Evolutionary conservation across 2,888 invertebrate species (phyloP).

Genomic region (Plutella xylostella): DNA sequence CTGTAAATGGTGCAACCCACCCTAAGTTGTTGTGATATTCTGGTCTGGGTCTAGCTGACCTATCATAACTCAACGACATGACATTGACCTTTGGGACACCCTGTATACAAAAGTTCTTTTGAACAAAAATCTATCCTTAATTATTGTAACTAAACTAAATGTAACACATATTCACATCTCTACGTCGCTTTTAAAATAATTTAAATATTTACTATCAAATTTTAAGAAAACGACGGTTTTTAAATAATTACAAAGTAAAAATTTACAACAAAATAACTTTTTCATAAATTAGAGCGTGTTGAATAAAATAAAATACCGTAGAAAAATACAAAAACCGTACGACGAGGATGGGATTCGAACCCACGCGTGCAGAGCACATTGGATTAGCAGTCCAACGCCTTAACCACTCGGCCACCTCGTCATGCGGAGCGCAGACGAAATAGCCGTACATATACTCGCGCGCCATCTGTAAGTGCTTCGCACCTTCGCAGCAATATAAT

Average conservation of each 20-base stretch:
- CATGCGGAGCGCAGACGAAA: conserved; percentile 27
- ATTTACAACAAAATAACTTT: not conserved
- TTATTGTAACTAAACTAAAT: too few species aligned
- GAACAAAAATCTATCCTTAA: too few species aligned
- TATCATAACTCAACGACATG: too few species aligned
- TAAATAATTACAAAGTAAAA: not conserved
- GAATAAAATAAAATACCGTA: not conserved
- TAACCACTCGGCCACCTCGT: conserved; percentile 90
- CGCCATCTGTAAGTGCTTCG: too few species aligned
- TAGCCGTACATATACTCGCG: not conserved
- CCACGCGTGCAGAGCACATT: conserved; percentile 88
- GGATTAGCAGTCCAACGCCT: conserved; percentile 90
- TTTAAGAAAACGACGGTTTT: not conserved
- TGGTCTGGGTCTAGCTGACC: too few species aligned
- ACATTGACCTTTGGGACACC: too few species aligned
- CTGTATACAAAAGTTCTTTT: too few species aligned
- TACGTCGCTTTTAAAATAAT: too few species aligned
- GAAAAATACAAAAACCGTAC: conserved; percentile 35
- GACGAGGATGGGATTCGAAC: conserved; percentile 87
- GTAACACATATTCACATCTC: too few species aligned
- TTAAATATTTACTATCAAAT: not conserved
- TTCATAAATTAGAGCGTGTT: not conserved
- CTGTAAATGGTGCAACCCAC: too few species aligned
- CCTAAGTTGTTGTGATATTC: too few species aligned
- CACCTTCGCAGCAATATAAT: too few species aligned